Percentiles rank a stretch among this genome's conserved stretches.
phyloP scores from a whole-genome alignment of 2,113 vertebrate species.

The Pollachius pollachius region DNA sequence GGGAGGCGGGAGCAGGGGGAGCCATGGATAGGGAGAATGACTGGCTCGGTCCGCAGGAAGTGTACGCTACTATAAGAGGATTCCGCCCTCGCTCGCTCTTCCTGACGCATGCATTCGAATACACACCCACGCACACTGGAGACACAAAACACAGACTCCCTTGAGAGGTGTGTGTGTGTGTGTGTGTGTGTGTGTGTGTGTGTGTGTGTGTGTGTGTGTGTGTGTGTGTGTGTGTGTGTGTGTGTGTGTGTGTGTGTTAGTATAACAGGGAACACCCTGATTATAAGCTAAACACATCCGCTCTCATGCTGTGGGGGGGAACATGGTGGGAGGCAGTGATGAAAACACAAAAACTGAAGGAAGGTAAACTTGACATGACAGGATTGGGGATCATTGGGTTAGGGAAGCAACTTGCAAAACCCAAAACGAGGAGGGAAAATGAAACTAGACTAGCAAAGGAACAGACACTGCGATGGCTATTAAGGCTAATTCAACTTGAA shows the following conservation, averaged over 20 bases:
- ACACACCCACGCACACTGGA: slow-evolving; percentile 10
- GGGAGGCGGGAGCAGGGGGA: slow-evolving; percentile 24
- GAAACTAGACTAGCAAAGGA: too few species aligned
- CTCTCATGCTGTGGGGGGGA: slow-evolving; percentile 17
- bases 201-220: neutral
- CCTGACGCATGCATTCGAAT: slow-evolving; percentile 31
- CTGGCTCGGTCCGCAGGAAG: slow-evolving; percentile 37
- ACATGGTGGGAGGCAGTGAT: slow-evolving; percentile 32
- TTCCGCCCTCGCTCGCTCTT: slow-evolving; percentile 43
- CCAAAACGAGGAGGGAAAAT: neutral
- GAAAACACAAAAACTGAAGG: slow-evolving; percentile 36
- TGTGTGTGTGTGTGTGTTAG: neutral
- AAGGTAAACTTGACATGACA: neutral
- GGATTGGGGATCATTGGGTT: neutral
- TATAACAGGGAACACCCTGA: neutral
- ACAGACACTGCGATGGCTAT: too few species aligned
- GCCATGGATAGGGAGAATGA: slow-evolving; percentile 24
- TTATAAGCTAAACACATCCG: slow-evolving; percentile 15
- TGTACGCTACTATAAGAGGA: slow-evolving; percentile 59
- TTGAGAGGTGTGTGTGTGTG: too few species aligned
- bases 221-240: neutral
- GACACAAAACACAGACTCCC: too few species aligned
- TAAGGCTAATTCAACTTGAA: too few species aligned
- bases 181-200: neutral
- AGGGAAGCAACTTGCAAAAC: neutral